Evolutionary conservation across 2,113 vertebrate genomes (phyloP).

Genomic region (Thalassoma bifasciatum): DNA sequence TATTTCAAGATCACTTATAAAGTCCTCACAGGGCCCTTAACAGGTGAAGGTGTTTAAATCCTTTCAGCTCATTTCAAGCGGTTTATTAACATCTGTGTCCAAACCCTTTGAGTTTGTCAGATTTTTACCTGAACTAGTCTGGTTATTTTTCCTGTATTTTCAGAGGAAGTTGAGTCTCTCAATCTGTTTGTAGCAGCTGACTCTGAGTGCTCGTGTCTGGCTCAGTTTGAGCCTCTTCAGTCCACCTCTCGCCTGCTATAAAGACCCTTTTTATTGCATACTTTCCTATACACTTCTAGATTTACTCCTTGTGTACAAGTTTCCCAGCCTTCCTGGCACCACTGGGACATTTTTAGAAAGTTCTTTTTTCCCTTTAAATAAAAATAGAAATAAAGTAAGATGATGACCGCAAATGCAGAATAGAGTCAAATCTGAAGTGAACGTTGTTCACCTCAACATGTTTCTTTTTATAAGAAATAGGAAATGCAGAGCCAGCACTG

Average conservation of each 20-base stretch:
- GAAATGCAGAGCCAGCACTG: conserved; percentile 26
- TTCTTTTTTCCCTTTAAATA: conserved; percentile 28
- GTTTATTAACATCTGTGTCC: no score
- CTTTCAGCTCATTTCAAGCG: no score
- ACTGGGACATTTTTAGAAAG: conserved; percentile 41
- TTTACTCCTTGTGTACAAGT: conserved; percentile 57
- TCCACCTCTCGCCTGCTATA: conserved; percentile 39
- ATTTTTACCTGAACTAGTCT: no score
- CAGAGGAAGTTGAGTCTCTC: neutral
- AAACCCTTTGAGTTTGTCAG: no score
- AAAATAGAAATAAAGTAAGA: conserved; percentile 18
- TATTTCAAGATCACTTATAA: no score
- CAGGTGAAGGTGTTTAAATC: no score
- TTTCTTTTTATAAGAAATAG: conserved; percentile 30
- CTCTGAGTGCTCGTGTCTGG: conserved; percentile 29
- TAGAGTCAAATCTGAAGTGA: conserved; percentile 16
- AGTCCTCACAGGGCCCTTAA: no score
- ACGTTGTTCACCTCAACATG: conserved; percentile 1
- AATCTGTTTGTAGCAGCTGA: conserved; percentile 16
- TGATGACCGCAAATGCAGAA: neutral
- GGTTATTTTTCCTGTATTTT: no score
- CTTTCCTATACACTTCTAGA: conserved; percentile 59
- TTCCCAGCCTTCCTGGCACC: conserved; percentile 61
- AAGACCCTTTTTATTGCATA: conserved; percentile 58
- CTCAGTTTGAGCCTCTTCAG: conserved; percentile 46